Percentiles rank a stretch among this genome's conserved stretches.
Conservation (phyloP, 2,797 vertebrate genomes). For the Mustela erminea region DNA sequence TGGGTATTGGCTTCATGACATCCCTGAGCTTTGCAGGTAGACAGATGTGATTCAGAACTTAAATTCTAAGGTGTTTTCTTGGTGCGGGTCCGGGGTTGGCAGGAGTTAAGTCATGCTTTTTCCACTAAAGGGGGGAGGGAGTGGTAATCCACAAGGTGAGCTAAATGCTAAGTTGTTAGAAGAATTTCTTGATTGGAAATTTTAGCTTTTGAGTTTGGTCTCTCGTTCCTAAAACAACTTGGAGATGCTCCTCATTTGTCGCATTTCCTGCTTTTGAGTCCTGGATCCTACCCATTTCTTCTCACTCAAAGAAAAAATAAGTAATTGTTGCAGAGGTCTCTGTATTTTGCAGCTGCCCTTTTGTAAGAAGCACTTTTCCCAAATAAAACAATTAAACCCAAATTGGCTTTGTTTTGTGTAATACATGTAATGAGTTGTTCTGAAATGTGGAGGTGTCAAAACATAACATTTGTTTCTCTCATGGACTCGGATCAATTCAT, state of each 20-base stretch:
- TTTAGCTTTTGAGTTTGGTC: slow-evolving; percentile 86
- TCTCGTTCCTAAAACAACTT: slow-evolving; percentile 84
- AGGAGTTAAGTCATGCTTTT: neutral
- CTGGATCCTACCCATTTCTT: slow-evolving; percentile 83
- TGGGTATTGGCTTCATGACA: slow-evolving; percentile 72
- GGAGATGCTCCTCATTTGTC: slow-evolving; percentile 85
- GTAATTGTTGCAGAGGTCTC: slow-evolving; percentile 88
- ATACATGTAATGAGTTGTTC: slow-evolving; percentile 52
- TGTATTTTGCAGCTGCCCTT: slow-evolving; percentile 91
- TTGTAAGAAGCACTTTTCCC: slow-evolving; percentile 93
- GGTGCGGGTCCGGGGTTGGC: slow-evolving; percentile 11
- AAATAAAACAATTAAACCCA: slow-evolving; percentile 86
- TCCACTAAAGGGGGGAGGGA: neutral
- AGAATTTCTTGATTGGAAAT: slow-evolving; percentile 81
- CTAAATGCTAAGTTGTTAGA: slow-evolving; percentile 75
- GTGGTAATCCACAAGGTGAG: slow-evolving; percentile 68
- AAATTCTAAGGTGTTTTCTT: neutral
- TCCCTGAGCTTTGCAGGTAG: slow-evolving; percentile 76
- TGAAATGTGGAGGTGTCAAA: neutral
- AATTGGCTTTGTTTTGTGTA: slow-evolving; percentile 69
- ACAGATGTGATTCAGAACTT: slow-evolving; percentile 73
- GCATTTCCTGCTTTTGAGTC: slow-evolving; percentile 85
- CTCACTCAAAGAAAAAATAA: slow-evolving; percentile 87
- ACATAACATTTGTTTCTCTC: neutral
- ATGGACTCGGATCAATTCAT: neutral